Evolutionary conservation across 2,797 vertebrate genomes (phyloP).

Genomic region (Chrysocyon brachyurus): DNA sequence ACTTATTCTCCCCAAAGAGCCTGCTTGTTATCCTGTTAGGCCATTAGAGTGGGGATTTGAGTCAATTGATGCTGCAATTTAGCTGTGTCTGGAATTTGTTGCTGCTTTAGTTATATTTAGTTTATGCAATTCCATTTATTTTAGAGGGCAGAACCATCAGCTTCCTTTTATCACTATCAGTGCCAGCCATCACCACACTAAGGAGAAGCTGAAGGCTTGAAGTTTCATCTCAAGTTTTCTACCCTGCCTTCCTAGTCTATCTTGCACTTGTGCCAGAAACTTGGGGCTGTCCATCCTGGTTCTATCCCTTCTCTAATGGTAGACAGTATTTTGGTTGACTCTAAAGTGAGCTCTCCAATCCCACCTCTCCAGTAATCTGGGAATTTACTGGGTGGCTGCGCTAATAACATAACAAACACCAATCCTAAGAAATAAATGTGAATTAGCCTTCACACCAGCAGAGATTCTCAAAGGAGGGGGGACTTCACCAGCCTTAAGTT

Average conservation of each 20-base stretch:
- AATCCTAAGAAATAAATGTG: background rate
- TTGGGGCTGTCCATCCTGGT: fast-evolving
- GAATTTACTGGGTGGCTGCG: background rate
- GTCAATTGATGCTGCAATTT: background rate
- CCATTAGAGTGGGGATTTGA: background rate
- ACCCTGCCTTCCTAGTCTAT: background rate
- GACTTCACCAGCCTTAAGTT: background rate
- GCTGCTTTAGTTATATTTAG: background rate
- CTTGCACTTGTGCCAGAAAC: fast-evolving
- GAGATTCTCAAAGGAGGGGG: background rate
- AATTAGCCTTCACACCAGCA: background rate
- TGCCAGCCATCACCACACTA: background rate
- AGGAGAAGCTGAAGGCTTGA: background rate
- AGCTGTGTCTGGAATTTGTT: background rate
- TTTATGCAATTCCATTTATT: background rate
- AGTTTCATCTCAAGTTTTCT: background rate
- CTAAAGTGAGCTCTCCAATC: background rate
- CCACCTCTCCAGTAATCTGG: background rate
- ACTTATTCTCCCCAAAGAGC: background rate
- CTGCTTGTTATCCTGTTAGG: background rate
- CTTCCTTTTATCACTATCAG: background rate
- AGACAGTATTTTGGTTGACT: background rate
- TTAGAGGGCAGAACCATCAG: background rate
- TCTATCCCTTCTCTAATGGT: background rate
- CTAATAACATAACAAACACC: background rate